Conservation (phyloP, 2,113 vertebrate genomes). For the Calyptommatus sinebrachiatus region DNA sequence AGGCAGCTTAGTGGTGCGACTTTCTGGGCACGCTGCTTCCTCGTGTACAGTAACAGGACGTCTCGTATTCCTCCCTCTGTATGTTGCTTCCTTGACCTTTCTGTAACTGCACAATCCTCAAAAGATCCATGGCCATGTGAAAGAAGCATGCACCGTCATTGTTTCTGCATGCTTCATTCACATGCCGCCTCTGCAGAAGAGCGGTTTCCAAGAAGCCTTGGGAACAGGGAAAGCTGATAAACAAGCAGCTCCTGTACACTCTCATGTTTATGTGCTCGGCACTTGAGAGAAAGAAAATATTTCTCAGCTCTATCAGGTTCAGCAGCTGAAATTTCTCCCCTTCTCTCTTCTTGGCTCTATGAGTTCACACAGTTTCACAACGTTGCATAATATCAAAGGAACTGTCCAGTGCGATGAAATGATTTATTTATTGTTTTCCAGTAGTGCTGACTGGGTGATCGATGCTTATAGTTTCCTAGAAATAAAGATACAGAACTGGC, state of each 20-base stretch:
- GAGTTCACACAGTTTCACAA: not conserved
- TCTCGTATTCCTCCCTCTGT: not conserved
- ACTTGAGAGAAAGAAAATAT: not conserved
- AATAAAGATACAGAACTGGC: not conserved
- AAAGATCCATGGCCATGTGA: not conserved
- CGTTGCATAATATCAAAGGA: not conserved
- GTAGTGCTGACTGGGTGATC: not conserved
- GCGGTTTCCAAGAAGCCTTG: not conserved
- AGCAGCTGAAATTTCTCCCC: not conserved
- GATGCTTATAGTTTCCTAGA: not conserved
- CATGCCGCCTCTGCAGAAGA: not conserved
- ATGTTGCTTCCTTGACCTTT: not conserved
- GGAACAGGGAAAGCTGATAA: slow-evolving; percentile 5
- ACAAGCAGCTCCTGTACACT: not conserved
- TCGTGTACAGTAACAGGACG: not conserved
- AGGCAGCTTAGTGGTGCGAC: not conserved
- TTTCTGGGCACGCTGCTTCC: not conserved
- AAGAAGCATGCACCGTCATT: not conserved
- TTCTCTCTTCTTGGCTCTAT: too few relatives aligned
- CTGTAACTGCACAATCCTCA: not conserved
- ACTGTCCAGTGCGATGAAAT: not conserved
- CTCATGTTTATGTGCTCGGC: not conserved
- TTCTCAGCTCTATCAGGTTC: not conserved
- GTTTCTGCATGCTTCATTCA: not conserved
- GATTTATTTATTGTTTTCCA: too few relatives aligned